Base-by-base conservation (phyloP, 2,888 invertebrate genomes). In the Oligia strigilis region DNA sequence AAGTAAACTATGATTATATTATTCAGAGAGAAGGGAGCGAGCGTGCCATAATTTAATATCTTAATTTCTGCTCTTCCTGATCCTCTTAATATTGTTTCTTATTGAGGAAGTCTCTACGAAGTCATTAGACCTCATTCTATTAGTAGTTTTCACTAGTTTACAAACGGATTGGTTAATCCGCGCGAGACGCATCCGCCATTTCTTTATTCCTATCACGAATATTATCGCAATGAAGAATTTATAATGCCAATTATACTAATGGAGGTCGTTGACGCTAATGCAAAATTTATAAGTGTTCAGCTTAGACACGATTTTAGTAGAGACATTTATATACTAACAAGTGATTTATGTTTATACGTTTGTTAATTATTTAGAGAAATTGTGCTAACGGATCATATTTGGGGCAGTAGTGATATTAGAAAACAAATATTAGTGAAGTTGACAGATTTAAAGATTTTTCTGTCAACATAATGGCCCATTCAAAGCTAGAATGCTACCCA, bases 141-240 rank as follows among this genome's bases (percentile, higher is more conserved):
- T 76, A 69, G 52, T 40, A 75, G 52, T 80, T 80, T 79, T 73
- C 72, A 77, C 65, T 66, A 76, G 69, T 81, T 80, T 77, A 72
- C 62, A 40, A 87, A 80, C 64, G 43, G 60, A 75, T 80, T 77
- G 64, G 76, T 71, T 65, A 76, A 83, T 71, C 64, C 43, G 43
- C 62, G 52, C 85, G 0, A 69, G 69, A 74, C 70, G 74, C 85
- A 86, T 85, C 77, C 73, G 78, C 76, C 72, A 83, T 80, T 79
- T 79, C 78, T 80, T 77, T 87, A 89, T 89, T 83, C 79, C 66
- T 72, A 73, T 82, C 90, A 88, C 85, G 87, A 87, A 81, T 89
- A 60, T 79, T 78, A 85, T 81, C 66, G 78, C 87, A 87, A 85
- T 85, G 75, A 62, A 73, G 82, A 82, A 81, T 83, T 74, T 78